A percentile compares a stretch with the other conserved stretches of the same genome.
Conservation (phyloP, 2,113 vertebrate species). For the Rhea pennata region DNA sequence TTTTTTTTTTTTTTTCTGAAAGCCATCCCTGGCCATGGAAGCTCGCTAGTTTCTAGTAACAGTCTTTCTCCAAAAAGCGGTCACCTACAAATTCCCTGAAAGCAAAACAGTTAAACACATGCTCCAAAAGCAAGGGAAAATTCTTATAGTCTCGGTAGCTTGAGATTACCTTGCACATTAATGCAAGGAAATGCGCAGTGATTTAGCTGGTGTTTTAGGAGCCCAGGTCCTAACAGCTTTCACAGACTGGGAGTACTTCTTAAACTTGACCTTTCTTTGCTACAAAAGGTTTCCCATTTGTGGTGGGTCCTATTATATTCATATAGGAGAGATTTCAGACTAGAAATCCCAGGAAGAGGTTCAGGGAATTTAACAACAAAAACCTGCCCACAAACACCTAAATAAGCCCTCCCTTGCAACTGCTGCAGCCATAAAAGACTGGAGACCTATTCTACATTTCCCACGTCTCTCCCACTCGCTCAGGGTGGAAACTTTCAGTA, state of each 20-base stretch:
- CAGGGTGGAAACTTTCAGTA: not conserved
- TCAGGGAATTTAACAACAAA: not conserved
- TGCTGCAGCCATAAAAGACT: not conserved
- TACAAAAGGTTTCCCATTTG: not conserved
- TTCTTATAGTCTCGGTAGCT: not conserved
- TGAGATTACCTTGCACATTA: not conserved
- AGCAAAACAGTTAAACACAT: not conserved
- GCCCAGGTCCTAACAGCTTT: not conserved
- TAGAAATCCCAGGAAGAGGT: not conserved
- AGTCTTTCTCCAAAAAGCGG: not conserved
- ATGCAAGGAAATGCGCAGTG: not conserved
- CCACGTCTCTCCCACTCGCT: not conserved
- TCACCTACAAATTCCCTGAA: not conserved
- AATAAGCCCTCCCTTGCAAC: not conserved
- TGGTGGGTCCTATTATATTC: not conserved
- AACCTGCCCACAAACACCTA: not conserved
- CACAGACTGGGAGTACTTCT: not conserved
- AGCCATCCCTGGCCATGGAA: not conserved
- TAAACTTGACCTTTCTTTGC: not conserved
- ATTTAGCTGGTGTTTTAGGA: not conserved
- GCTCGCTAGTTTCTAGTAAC: not conserved
- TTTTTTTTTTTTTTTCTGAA: not conserved
- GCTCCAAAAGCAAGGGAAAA: not conserved
- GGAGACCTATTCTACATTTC: not conserved
- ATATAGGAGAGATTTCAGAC: fast-evolving